Evolutionary conservation across 2,797 vertebrate genomes (phyloP), one percentile per base, ranked within the genome.

Genomic region (Macropus fuliginosus): DNA sequence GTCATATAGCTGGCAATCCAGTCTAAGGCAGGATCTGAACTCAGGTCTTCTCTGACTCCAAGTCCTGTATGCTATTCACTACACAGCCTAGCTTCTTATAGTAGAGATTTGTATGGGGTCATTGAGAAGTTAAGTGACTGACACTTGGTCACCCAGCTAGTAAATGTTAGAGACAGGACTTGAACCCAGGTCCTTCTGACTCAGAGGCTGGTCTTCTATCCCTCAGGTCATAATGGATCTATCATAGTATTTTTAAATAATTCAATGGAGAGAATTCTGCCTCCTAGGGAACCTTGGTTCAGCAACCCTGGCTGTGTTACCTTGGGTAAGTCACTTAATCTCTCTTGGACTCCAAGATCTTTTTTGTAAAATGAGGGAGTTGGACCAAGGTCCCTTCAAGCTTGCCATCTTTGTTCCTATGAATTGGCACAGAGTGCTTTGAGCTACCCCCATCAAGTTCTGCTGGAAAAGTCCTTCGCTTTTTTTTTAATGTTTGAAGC

Each of bases 401-500:
- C 62, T 18, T 40, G 34, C 16, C n/a, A 12, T 87, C 40, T 87
- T 46, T 87, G 74, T 50, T 50, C 9, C 40, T 27, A 12, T 87
- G 74, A 46, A 81, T 81, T 81, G 40, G 21, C 40, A 46, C 40
- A 87, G 34, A 1, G 56, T 92, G 56, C 94, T 97, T 98, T 96
- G 95, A 97, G 96, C 87, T 97, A 95, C 93, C 12, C 62, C 89
- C 94, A 34, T 92, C 91, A 87, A 96, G 28, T 93, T 95, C 31
- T 66, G 34, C 91, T 97, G 95, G 92, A 98, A 91, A 94, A 92
- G 95, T 93, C 54, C 28, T 97, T 97, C 96, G 91, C 91, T 93
- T 97, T 90, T 96, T 92, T 87, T 50, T 97, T 89, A 93, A n/a
- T 90, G 62, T 96, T 28, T 50, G 40, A 87, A 46, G 74, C 40